Evolutionary conservation across 1,140 invertebrate species (phyloP), one percentile per base, ranked within the genome.

Genomic region (Metaphire vulgaris): DNA sequence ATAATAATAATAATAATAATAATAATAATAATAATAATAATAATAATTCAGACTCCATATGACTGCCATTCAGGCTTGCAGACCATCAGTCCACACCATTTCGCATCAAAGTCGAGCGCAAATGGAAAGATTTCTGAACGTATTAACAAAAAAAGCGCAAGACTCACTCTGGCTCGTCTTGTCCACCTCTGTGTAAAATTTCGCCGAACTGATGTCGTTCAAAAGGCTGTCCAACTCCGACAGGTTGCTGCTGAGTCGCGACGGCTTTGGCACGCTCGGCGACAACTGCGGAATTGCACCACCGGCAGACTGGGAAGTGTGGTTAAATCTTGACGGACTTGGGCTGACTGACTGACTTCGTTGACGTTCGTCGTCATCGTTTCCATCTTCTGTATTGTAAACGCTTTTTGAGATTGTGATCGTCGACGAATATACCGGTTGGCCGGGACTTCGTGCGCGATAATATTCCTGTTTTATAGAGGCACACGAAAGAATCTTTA

Each of bases 161-260:
- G n/a, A n/a, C n/a, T n/a, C n/a, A n/a, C n/a, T n/a, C 41, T 56
- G 41, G 33, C 76, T 74, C 75, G 77, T 77, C 82, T 81, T 76
- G 73, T 87, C 86, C 12, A 86, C 82, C 56, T 86, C 85, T 32
- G 83, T 84, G 33, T 28, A 28, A 82, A 93, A 94, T 74, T 91
- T 89, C 0, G 92, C 92, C 81, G 92, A 87, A 87, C 94, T 96
- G 78, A 97, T 88, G 86, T 97, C 95, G 83, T 96, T 91, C 74
- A 98, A 88, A 69, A 98, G 88, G 31, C 91, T 93, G 85, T 98
- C 95, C 81, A 98, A 85, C 87, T 97, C 95, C 0, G 93, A 94
- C 30, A 96, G 88, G 86, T 96, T 96, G 66, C 91, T 92, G 81
- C 90, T 91, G 30, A 91, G 88, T 0, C 88, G 88, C 0, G 87